These are phyloP conservation scores for Dromiciops gliroides DNA, from an alignment of 2,113 vertebrate species.

Conservation along the genomic window DNA sequence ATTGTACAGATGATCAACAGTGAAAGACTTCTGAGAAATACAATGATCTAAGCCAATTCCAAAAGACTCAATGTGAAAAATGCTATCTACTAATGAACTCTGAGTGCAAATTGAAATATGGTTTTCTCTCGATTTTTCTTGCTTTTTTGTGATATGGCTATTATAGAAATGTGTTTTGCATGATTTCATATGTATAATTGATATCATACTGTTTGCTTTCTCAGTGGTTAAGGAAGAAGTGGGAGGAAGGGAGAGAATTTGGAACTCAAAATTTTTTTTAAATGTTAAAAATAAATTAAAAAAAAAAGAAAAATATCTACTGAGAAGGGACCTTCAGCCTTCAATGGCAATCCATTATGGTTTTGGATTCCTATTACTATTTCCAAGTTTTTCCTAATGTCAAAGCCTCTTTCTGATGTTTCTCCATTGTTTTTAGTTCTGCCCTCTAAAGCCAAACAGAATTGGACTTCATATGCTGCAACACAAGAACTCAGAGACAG, in stretches of 20 bases:
- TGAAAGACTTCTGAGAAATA: not conserved
- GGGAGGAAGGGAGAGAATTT: not conserved
- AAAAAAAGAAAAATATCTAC: too few relatives aligned
- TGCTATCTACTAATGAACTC: not conserved
- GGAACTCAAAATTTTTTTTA: not conserved
- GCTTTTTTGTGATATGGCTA: too few relatives aligned
- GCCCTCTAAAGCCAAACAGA: not conserved
- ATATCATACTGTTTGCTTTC: too few relatives aligned
- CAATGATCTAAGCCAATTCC: not conserved
- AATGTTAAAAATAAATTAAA: not conserved
- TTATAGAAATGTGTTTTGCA: too few relatives aligned
- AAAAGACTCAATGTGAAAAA: not conserved
- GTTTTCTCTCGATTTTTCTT: too few relatives aligned
- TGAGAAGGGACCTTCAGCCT: not conserved
- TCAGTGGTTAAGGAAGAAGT: not conserved
- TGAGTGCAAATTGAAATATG: not conserved
- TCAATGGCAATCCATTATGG: not conserved
- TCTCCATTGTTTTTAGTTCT: not conserved
- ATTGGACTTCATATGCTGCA: not conserved
- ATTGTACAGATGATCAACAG: not conserved
- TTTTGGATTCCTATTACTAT: not conserved
- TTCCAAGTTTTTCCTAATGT: not conserved
- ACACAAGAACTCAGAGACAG: not conserved
- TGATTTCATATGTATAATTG: too few relatives aligned
- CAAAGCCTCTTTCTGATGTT: not conserved